Percentiles rank a stretch among this genome's conserved stretches.
Evolutionary conservation across 2,797 vertebrate species (phyloP).

Genomic region (Carcharodon carcharias): DNA sequence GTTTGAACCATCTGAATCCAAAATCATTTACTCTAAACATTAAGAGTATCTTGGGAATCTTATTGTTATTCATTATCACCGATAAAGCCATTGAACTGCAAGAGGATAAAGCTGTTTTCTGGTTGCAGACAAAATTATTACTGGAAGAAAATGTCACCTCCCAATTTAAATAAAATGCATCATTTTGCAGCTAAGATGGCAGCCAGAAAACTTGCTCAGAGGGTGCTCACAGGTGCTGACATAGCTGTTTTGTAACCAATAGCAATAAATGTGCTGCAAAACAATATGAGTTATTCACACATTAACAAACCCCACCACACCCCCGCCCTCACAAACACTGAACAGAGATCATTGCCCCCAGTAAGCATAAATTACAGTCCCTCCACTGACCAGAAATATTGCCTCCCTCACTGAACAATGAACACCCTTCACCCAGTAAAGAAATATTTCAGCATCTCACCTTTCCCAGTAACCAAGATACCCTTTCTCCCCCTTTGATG

Average conservation of each 20-base stretch:
- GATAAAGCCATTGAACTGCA: neutral
- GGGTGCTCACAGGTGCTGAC: neutral
- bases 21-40: constrained; percentile 3
- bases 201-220: neutral
- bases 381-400: neutral
- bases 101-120: neutral
- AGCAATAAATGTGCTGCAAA: neutral
- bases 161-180: neutral
- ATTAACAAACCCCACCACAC: neutral
- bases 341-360: neutral
- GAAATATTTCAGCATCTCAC: neutral
- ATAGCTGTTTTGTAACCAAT: neutral
- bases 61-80: constrained; percentile 9
- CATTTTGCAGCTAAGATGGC: neutral
- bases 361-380: neutral
- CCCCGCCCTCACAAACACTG: neutral
- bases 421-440: neutral
- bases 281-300: neutral
- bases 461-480: neutral
- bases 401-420: neutral
- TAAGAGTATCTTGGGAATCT: neutral
- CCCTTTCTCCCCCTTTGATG: neutral
- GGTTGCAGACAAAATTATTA: neutral
- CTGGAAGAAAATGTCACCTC: neutral
- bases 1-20: neutral